Conservation (phyloP, 2,888 invertebrate species). For the Eristalinus sepulchralis region DNA sequence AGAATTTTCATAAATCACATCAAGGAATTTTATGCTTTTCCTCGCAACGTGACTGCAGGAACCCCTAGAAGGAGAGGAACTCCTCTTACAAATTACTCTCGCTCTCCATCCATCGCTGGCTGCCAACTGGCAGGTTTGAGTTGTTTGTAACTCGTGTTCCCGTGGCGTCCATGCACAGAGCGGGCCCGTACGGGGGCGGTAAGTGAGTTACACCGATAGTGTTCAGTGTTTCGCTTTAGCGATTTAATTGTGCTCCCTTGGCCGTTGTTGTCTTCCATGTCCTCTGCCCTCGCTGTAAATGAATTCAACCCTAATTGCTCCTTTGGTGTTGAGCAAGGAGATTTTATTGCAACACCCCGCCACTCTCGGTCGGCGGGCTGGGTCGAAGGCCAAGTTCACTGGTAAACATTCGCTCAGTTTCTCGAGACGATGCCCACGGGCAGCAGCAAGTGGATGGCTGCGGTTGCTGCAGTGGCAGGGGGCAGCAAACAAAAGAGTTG, state of each 20-base stretch:
- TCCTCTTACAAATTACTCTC: conserved; percentile 52
- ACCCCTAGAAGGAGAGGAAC: conserved; percentile 11
- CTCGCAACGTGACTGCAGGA: conserved; percentile 40
- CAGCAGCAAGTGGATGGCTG: not conserved
- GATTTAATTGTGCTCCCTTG: conserved; percentile 64
- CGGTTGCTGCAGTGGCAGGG: conserved; percentile 9
- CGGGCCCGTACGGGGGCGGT: conserved; percentile 14
- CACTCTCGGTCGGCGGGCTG: conserved; percentile 17
- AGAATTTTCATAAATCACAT: conserved; percentile 71
- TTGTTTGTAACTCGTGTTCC: conserved; percentile 35
- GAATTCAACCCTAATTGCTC: conserved; percentile 71
- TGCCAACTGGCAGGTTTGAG: conserved; percentile 45
- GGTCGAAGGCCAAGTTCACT: conserved; percentile 65
- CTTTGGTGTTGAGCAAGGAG: conserved; percentile 68
- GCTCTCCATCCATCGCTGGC: not conserved
- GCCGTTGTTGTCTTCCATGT: conserved; percentile 38
- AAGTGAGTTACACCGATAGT: conserved; percentile 57
- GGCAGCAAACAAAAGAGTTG: conserved; percentile 57
- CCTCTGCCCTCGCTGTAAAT: conserved; percentile 65
- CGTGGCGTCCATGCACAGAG: conserved; percentile 2
- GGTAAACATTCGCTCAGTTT: conserved; percentile 43
- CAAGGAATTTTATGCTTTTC: conserved; percentile 69
- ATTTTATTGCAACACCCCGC: conserved; percentile 61
- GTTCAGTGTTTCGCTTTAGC: conserved; percentile 34
- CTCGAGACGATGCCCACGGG: not conserved